Evolutionary conservation across 2,113 vertebrate genomes (phyloP), one percentile per base, ranked within the genome.

Genomic region (Cettia cetti): DNA sequence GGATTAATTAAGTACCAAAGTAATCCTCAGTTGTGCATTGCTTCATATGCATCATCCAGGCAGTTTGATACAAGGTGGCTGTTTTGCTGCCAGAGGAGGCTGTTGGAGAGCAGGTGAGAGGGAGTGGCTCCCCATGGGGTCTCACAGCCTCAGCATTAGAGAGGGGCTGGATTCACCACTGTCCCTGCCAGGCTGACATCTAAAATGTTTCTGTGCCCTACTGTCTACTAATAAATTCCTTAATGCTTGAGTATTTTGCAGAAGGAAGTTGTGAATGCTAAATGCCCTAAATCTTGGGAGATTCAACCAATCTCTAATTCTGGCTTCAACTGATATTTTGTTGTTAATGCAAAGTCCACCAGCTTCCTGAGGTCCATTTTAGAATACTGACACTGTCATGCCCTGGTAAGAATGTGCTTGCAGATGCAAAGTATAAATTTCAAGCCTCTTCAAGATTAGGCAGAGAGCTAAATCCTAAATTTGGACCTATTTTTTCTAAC

Each of bases 101-200:
- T 76, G 7, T 10, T 61, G 2, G 11, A 54, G 56, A 33, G 64
- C 54, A 60, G 59, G 65, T 10, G 28, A 40, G 28, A 59, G 18
- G 31, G 12, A 35, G 52, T 23, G 10, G 3, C 39, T 89, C 45
- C 0, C 0, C 10, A 16, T 7, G n/a, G 50, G n/a, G n/a, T n/a
- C n/a, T n/a, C n/a, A n/a, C n/a, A 49, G 33, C 20, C 49, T 57
- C 52, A 11, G 35, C 23, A 1, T 7, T 30, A 9, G 5, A 5
- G 37, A 31, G 53, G 44, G 11, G 21, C 7, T 71, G 66, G 9
- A 28, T 24, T 56, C 72, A 24, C 40, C 52, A 5, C 10, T 21
- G 40, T 33, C 24, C 33, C 42, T 28, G 26, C 83, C 37, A 50
- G n/a, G 47, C 79, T 75, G 44, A 57, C n/a, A 40, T 26, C 44